Evolutionary conservation across 2,888 invertebrate species (phyloP).

Genomic region (Balanococcus diminutus): DNA sequence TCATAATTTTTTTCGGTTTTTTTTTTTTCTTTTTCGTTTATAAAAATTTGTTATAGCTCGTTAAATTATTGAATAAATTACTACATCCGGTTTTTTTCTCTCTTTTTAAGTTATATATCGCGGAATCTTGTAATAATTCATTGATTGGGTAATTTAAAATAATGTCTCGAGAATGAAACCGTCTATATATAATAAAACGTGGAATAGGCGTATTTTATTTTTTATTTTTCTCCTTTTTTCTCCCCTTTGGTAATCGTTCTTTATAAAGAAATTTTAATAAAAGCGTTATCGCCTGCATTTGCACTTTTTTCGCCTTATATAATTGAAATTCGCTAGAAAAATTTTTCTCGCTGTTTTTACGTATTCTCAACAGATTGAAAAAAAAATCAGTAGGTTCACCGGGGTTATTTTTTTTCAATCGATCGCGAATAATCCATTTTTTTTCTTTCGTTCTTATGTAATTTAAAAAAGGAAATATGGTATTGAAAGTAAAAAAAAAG

Average conservation of each 20-base stretch:
- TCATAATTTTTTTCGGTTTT: slow-evolving; percentile 44
- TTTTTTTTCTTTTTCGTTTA: slow-evolving; percentile 49
- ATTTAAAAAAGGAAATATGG: neutral
- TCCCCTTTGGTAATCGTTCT: neutral
- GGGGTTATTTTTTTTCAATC: neutral
- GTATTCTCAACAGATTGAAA: neutral
- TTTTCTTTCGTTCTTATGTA: neutral
- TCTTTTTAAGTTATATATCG: slow-evolving; percentile 45
- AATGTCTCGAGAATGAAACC: neutral
- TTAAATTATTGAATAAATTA: slow-evolving; percentile 51
- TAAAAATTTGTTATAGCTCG: slow-evolving; percentile 55
- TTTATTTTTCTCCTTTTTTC: neutral
- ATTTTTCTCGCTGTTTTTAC: slow-evolving; percentile 29
- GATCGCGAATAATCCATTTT: neutral
- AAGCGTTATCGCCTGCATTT: slow-evolving; percentile 52
- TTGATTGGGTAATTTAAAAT: neutral
- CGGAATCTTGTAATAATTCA: slow-evolving; percentile 36
- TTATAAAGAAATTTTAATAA: neutral
- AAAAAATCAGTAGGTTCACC: neutral
- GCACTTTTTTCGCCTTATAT: slow-evolving; percentile 46
- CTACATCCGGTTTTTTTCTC: slow-evolving; percentile 45
- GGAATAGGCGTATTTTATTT: neutral
- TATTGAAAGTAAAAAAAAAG: too few species aligned
- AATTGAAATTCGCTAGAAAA: slow-evolving; percentile 12
- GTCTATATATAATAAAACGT: too few species aligned